phyloP scores from a whole-genome alignment of 2,113 vertebrate species.

The Gila orcuttii region DNA sequence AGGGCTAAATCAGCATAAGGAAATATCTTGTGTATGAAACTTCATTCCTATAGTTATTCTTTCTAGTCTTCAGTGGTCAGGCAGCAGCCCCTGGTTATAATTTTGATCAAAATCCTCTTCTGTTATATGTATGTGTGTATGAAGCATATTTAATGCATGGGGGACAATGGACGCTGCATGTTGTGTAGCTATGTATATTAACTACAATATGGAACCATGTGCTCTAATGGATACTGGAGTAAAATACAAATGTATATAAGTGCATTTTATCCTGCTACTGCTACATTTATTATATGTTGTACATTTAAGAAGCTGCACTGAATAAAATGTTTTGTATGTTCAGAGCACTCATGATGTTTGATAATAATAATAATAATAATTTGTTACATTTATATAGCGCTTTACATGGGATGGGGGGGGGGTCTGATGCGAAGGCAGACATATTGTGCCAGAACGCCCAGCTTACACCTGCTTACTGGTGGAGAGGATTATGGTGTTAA shows the following conservation, averaged over 20 bases:
- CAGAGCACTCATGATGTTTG: conserved; percentile 27
- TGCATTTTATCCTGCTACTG: conserved; percentile 71
- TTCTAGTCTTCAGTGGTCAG: conserved; percentile 76
- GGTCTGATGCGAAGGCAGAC: too few relatives aligned
- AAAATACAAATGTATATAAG: conserved; percentile 63
- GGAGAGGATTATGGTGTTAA: not conserved
- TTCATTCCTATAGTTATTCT: conserved; percentile 72
- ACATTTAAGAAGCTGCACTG: conserved; percentile 83
- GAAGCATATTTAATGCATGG: conserved; percentile 88
- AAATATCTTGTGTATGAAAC: conserved; percentile 60
- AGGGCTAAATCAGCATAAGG: conserved; percentile 36
- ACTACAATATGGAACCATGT: conserved; percentile 79
- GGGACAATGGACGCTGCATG: conserved; percentile 89
- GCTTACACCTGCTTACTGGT: too few relatives aligned
- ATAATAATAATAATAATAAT: too few relatives aligned
- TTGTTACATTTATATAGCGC: too few relatives aligned
- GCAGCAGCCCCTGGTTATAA: conserved; percentile 73
- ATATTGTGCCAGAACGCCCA: too few relatives aligned
- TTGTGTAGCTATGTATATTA: conserved; percentile 73
- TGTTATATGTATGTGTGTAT: conserved; percentile 72
- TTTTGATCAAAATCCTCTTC: conserved; percentile 65
- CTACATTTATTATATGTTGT: conserved; percentile 86
- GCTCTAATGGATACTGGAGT: conserved; percentile 75
- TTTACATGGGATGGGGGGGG: too few relatives aligned
- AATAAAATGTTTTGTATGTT: conserved; percentile 82